Percentiles rank a stretch among this genome's conserved stretches.
phyloP scores from a whole-genome alignment of 2,888 invertebrate genomes.

The Sinopyrophorus schimmeli region DNA sequence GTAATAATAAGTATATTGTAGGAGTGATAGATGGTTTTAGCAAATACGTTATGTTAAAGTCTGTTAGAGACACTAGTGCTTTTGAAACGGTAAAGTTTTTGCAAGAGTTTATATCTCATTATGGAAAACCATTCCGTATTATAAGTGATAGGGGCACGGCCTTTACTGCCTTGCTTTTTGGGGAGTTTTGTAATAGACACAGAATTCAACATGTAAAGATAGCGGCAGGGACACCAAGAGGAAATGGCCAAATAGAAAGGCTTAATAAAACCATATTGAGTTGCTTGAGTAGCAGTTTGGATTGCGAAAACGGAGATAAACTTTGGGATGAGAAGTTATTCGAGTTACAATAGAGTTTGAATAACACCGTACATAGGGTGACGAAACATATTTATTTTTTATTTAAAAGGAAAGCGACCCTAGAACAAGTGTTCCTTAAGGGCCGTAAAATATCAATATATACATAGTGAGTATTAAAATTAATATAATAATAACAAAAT shows the following conservation, averaged over 20 bases:
- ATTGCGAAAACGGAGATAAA: neutral
- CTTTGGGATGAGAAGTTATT: conserved; percentile 4
- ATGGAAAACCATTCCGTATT: conserved; percentile 5
- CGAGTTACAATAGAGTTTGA: conserved; percentile 3
- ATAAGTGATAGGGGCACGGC: neutral
- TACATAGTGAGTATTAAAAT: no score
- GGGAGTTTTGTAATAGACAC: neutral
- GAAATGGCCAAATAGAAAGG: conserved; percentile 7
- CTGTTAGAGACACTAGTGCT: conserved; percentile 14
- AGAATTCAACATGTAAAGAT: conserved; percentile 4
- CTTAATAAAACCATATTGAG: neutral
- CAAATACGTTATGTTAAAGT: conserved; percentile 12
- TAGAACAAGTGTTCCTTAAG: no score
- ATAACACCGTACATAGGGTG: neutral
- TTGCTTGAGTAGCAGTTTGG: neutral
- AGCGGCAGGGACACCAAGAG: conserved; percentile 8
- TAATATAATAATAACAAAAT: no score
- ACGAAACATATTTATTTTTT: neutral
- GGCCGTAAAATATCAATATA: no score
- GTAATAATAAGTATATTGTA: conserved; percentile 44
- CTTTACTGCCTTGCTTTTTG: conserved; percentile 6
- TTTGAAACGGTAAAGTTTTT: conserved; percentile 5
- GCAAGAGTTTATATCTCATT: conserved; percentile 19
- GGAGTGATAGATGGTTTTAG: conserved; percentile 46
- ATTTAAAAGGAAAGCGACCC: no score